Conservation (phyloP, 2,888 invertebrate species). For the Spisula solida region DNA sequence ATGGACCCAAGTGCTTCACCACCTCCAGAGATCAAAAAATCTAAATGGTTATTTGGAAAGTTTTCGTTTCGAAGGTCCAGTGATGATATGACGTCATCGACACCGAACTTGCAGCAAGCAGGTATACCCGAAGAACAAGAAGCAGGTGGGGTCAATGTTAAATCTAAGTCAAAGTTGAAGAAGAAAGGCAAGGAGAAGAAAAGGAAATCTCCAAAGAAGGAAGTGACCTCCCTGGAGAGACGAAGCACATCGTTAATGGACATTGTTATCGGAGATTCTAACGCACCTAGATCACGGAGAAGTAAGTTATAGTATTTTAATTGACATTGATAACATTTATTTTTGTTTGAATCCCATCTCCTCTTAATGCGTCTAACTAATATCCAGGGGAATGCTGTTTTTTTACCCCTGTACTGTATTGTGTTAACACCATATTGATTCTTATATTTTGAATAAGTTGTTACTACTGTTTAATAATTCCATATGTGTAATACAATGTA, state of each 20-base stretch:
- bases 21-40: constrained; percentile 43
- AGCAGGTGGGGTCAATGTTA: constrained; percentile 16
- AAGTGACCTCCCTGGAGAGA: constrained; percentile 18
- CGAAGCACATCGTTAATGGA: constrained; percentile 59
- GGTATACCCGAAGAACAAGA: constrained; percentile 33
- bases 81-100: constrained; percentile 60
- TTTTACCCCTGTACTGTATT: too few species aligned
- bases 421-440: too few species aligned
- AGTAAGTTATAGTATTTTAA: constrained; percentile 53
- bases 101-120: constrained; percentile 57
- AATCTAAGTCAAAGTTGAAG: constrained; percentile 50
- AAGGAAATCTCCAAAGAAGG: constrained; percentile 42
- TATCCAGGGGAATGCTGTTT: too few species aligned
- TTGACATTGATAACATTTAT: neutral
- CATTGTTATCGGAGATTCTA: constrained; percentile 24
- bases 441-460: too few species aligned
- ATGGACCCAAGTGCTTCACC: constrained; percentile 52
- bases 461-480: too few species aligned
- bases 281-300: constrained; percentile 54
- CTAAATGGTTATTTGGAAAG: constrained; percentile 64
- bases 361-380: too few species aligned
- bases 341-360: neutral
- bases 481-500: too few species aligned
- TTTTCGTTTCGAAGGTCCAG: constrained; percentile 63
- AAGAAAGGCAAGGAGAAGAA: constrained; percentile 65